Evolutionary conservation across 2,888 invertebrate species (phyloP), one percentile per base, ranked within the genome.

Genomic region (Andrena bicolor): DNA sequence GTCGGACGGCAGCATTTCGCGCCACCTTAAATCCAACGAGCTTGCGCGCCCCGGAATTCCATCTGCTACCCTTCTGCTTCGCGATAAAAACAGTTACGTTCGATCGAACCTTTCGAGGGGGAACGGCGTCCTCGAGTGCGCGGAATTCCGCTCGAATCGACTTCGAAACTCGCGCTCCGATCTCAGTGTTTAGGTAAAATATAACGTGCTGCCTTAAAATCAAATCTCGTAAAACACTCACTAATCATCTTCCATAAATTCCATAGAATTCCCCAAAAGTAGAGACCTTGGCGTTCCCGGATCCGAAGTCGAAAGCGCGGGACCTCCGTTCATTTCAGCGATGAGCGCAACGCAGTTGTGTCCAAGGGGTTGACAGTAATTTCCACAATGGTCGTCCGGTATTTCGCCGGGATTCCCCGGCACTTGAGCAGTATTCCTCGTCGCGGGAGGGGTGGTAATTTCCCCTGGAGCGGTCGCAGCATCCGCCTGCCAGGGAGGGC

Each of bases 61-160:
- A 64, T 73, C 28, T 73, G 28, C 72, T 51, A 63, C 32, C 63
- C 63, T 53, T 60, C 41, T 30, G 60, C 51, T 35, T 28, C 20
- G 51, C 35, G 69, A 69, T 70, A 70, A 76, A 70, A 76, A 69
- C 75, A 13, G 49, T 58, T 64, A 72, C 58, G 58, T 51, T 65
- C 49, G 64, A 65, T 65, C 53, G 64, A n/a, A 49, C 48, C 35
- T 63, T 68, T 49, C 26, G 5, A 41, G 23, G 66, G 58, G 16
- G 71, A 60, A 78, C 28, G 30, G 23, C 13, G 23, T n/a, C 35
- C 35, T n/a, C 26, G 32, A 41, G 69, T 76, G 64, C 70, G 80
- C 64, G 77, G 71, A 86, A 86, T 80, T 86, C 74, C 86, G 70
- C 75, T 78, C 70, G 66, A 79, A 80, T 75, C 86, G 72, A 83